Conservation (phyloP, 2,888 invertebrate genomes). For the Lycia hirtaria region DNA sequence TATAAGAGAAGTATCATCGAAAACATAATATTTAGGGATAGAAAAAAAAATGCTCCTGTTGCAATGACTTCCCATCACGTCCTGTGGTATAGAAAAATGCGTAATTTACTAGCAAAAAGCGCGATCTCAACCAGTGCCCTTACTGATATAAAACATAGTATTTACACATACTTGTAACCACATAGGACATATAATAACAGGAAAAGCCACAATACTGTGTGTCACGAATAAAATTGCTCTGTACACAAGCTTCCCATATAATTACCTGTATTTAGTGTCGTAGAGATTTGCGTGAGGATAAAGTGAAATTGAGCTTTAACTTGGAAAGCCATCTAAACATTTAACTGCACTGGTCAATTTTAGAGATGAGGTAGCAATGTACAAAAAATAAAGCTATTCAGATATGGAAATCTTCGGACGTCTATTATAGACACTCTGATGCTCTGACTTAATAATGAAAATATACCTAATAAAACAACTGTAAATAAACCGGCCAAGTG, state of each 20-base stretch:
- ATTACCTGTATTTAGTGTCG: slow-evolving; percentile 26
- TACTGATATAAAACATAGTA: slow-evolving; percentile 4
- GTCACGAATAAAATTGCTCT: slow-evolving; percentile 16
- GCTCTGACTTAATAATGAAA: not conserved
- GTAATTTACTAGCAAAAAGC: not conserved
- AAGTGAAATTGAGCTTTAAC: slow-evolving; percentile 22
- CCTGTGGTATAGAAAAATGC: too few relatives aligned
- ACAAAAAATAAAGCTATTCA: not conserved
- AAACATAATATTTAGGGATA: too few relatives aligned
- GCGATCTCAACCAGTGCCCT: not conserved
- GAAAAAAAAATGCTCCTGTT: too few relatives aligned
- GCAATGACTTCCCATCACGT: too few relatives aligned
- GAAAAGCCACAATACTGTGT: slow-evolving; percentile 40
- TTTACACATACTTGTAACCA: not conserved
- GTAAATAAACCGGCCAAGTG: too few relatives aligned
- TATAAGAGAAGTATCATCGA: too few relatives aligned
- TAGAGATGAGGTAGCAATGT: slow-evolving; percentile 4
- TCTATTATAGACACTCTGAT: not conserved
- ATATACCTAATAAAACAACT: too few relatives aligned
- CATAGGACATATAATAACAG: slow-evolving; percentile 28
- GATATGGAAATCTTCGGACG: too few relatives aligned
- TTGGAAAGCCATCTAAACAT: slow-evolving; percentile 12
- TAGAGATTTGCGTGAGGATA: slow-evolving; percentile 21
- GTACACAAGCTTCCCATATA: slow-evolving; percentile 29
- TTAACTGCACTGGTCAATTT: slow-evolving; percentile 10